These are phyloP conservation scores for Trichacis sp. DNA, from an alignment of 2,888 invertebrate species.

Conservation along the genomic window DNA sequence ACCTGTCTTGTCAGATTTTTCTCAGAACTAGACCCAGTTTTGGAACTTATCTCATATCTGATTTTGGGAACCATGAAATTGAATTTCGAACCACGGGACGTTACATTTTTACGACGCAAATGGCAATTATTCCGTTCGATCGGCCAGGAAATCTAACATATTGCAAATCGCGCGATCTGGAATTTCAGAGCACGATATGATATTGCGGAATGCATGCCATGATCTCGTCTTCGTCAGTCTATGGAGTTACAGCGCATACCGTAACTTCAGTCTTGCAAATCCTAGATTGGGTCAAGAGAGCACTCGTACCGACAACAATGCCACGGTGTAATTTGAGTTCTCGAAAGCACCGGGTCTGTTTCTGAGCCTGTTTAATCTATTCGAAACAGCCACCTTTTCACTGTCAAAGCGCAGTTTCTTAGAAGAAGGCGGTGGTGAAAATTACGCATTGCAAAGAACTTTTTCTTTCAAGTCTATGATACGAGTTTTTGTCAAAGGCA, in stretches of 20 bases:
- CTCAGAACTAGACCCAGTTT: too few species aligned
- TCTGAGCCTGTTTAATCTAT: slow-evolving; percentile 23
- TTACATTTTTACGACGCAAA: too few species aligned
- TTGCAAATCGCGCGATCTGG: not conserved
- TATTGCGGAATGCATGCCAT: slow-evolving; percentile 1
- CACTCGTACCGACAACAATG: slow-evolving; percentile 47
- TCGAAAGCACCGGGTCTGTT: slow-evolving; percentile 36
- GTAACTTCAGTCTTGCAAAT: slow-evolving; percentile 31
- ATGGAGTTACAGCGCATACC: slow-evolving; percentile 21
- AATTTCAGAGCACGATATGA: slow-evolving; percentile 7
- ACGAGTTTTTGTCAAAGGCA: too few species aligned
- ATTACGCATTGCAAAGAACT: too few species aligned
- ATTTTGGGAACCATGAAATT: too few species aligned
- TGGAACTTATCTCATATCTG: too few species aligned
- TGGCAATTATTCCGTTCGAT: too few species aligned
- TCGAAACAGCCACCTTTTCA: slow-evolving; percentile 26
- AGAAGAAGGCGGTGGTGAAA: not conserved
- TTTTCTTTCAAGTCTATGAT: too few species aligned
- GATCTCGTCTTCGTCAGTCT: slow-evolving; percentile 15
- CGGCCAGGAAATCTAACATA: too few species aligned
- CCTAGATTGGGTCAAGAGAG: slow-evolving; percentile 51
- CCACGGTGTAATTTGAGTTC: slow-evolving; percentile 52
- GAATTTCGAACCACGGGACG: too few species aligned
- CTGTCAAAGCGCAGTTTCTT: slow-evolving; percentile 16
- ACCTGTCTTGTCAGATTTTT: too few species aligned